Conservation (phyloP, 2,113 vertebrate genomes). For the Oplegnathus fasciatus region DNA sequence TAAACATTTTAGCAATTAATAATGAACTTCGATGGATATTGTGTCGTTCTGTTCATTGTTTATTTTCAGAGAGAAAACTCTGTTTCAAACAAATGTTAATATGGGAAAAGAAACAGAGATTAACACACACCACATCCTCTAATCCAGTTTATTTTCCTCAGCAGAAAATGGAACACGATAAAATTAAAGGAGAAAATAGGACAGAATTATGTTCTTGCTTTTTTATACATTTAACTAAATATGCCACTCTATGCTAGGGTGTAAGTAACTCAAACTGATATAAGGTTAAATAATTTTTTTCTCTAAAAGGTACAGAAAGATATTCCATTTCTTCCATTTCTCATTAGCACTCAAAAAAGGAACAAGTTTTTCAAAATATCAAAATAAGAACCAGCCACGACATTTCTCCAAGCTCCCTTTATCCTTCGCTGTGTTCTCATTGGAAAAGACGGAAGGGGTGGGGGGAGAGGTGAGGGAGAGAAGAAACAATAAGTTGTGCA, state of each 20-base stretch:
- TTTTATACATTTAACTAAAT: slow-evolving; percentile 94
- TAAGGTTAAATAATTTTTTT: slow-evolving; percentile 97
- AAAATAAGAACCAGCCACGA: slow-evolving; percentile 64
- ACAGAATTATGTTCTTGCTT: slow-evolving; percentile 78
- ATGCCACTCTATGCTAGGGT: slow-evolving; percentile 97
- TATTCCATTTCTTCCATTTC: slow-evolving; percentile 87
- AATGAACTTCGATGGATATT: not conserved
- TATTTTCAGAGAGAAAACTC: not conserved
- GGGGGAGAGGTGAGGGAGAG: not conserved
- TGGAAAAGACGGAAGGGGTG: slow-evolving; percentile 15
- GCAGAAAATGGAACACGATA: slow-evolving; percentile 87
- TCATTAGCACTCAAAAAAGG: slow-evolving; percentile 89
- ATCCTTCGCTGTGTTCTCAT: slow-evolving; percentile 31
- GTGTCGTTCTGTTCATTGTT: not conserved
- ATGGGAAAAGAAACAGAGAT: slow-evolving; percentile 5
- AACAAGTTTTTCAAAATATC: slow-evolving; percentile 56
- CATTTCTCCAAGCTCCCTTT: slow-evolving; percentile 37
- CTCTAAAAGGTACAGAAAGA: slow-evolving; percentile 91
- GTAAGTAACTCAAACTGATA: slow-evolving; percentile 98
- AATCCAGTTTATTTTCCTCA: slow-evolving; percentile 95
- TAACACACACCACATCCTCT: slow-evolving; percentile 78
- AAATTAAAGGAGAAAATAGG: slow-evolving; percentile 82
- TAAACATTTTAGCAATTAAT: not conserved
- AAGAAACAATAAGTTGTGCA: slow-evolving; percentile 37
- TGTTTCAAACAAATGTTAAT: not conserved